Base-by-base conservation (phyloP, 2,113 vertebrate species). In the Hemichromis elongatus region DNA sequence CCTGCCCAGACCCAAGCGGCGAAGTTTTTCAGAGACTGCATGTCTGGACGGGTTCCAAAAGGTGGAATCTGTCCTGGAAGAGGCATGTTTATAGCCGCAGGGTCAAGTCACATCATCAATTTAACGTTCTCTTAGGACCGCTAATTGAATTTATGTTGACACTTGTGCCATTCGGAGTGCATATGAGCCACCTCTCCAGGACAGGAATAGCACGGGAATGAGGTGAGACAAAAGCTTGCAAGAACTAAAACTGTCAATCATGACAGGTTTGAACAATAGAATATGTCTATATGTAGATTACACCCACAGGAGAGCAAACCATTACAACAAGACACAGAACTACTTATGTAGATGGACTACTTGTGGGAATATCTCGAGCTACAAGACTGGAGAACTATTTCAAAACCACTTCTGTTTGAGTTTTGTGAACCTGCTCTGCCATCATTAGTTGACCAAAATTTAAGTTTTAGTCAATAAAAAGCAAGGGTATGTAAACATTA, bases 81-180 rank as follows among this genome's bases (percentile, higher is more conserved):
- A n/a, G 45, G 26, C 70, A 75, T 33, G 26, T 50, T 52, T 75
- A 52, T 52, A n/a, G 45, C 24, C 3, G 2, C 26, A 52, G 18
- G 26, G 45, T 50, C 53, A 45, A 79, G 16, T 9, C 35, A 4
- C 35, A 3, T 30, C 70, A 33, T 75, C 70, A 75, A 30, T 75
- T 50, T 26, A 52, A 33, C 6, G 26, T 1, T 52, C 70, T 52
- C 45, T 33, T 52, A 75, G 45, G 26, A 52, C 26, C 68, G n/a
- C 26, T 75, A 75, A 75, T 75, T 75, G 10, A 52, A 52, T 75
- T 50, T 52, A 75, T 75, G 50, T 52, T 75, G 45, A 50, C 45
- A n/a, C 24, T 75, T 11, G 45, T 75, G 70, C 70, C 45, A 50
- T 75, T 75, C 28, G 18, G 45, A 75, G 45, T n/a, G 70, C 18